Conservation (phyloP, 2,797 vertebrate species). For the Cheirogaleus major region DNA sequence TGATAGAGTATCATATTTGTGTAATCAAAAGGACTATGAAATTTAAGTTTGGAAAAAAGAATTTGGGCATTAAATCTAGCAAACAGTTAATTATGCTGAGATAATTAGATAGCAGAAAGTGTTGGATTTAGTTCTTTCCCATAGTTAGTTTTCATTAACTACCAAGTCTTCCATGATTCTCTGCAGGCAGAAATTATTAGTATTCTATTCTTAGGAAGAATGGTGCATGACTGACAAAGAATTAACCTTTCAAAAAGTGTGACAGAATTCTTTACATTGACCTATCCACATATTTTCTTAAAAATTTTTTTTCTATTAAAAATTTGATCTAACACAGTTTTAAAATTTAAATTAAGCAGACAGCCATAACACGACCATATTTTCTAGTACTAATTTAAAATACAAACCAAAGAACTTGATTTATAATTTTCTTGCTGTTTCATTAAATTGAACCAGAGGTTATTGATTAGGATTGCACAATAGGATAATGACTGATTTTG, state of each 20-base stretch:
- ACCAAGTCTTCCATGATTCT: slow-evolving; percentile 74
- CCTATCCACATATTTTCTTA: slow-evolving; percentile 51
- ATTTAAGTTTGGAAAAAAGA: slow-evolving; percentile 58
- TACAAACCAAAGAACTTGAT: not conserved
- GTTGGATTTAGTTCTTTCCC: slow-evolving; percentile 70
- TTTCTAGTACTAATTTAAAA: slow-evolving; percentile 47
- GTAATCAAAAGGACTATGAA: slow-evolving; percentile 58
- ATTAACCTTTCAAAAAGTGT: slow-evolving; percentile 71
- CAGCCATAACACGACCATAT: not conserved
- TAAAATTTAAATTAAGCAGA: slow-evolving; percentile 32
- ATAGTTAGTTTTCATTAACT: slow-evolving; percentile 79
- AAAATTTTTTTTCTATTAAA: slow-evolving; percentile 53
- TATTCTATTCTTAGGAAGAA: slow-evolving; percentile 81
- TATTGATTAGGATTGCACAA: not conserved
- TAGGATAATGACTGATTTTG: not conserved
- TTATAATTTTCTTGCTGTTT: not conserved
- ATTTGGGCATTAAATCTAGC: slow-evolving; percentile 72
- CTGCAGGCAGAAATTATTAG: slow-evolving; percentile 81
- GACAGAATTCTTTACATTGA: slow-evolving; percentile 75
- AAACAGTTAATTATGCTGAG: slow-evolving; percentile 76
- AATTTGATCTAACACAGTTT: slow-evolving; percentile 18
- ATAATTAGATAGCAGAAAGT: slow-evolving; percentile 72
- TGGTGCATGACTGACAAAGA: slow-evolving; percentile 70
- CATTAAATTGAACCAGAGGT: not conserved
- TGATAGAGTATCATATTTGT: slow-evolving; percentile 55